Percentiles rank a stretch among this genome's conserved stretches.
These are phyloP conservation scores for Lepilemur septentrionalis DNA, from an alignment of 2,797 vertebrate genomes.

Conservation along the genomic window DNA sequence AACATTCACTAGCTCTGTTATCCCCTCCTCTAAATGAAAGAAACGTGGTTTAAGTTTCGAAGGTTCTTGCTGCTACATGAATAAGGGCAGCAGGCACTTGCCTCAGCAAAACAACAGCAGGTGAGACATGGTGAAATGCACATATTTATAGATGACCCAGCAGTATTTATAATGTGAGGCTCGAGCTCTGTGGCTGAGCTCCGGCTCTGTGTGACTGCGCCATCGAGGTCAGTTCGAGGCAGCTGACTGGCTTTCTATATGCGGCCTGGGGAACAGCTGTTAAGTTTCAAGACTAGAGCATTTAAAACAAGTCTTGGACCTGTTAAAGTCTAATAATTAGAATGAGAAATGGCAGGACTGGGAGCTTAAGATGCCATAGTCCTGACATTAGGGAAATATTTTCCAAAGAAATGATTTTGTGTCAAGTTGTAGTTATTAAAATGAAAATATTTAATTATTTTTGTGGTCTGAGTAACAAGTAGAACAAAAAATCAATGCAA, in stretches of 20 bases:
- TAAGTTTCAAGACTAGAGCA: constrained; percentile 22
- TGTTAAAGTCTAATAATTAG: constrained; percentile 55
- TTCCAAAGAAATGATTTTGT: constrained; percentile 80
- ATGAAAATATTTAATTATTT: constrained; percentile 82
- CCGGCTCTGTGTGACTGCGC: not conserved
- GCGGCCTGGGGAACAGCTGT: constrained; percentile 57
- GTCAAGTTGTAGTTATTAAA: constrained; percentile 75
- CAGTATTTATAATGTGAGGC: not conserved
- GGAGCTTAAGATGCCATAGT: constrained; percentile 45
- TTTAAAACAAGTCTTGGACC: constrained; percentile 54
- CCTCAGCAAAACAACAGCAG: constrained; percentile 57
- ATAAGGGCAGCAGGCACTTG: not conserved
- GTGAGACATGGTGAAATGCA: not conserved
- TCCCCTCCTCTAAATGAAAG: not conserved
- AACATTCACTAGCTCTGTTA: not conserved
- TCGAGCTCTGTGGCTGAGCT: rapidly evolving
- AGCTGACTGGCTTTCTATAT: constrained; percentile 52
- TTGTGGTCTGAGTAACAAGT: constrained; percentile 68
- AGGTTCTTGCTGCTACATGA: not conserved
- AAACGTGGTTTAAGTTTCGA: not conserved
- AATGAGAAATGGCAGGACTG: constrained; percentile 37
- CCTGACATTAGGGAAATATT: constrained; percentile 59
- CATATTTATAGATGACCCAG: constrained; percentile 5
- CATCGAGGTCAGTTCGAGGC: constrained; percentile 34
- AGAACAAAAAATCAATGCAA: constrained; percentile 80